Conservation (phyloP, 1,140 invertebrate genomes). For the Zaprionus africanus region DNA sequence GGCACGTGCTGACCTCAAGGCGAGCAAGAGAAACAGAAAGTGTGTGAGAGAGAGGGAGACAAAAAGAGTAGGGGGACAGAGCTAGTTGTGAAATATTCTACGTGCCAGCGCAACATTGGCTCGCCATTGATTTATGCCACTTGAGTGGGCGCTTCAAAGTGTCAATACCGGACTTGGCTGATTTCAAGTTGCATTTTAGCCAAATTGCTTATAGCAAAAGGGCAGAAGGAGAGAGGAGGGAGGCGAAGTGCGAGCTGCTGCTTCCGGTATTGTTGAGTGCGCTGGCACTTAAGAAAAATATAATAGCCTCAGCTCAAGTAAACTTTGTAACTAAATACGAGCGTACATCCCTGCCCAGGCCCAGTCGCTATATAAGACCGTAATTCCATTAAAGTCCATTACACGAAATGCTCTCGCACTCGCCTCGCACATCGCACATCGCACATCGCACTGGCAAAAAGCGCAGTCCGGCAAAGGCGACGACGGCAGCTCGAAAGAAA, state of each 20-base stretch:
- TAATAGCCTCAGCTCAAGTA: slow-evolving; percentile 77
- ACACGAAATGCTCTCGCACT: slow-evolving; percentile 63
- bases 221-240: not conserved
- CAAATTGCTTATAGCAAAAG: slow-evolving; percentile 63
- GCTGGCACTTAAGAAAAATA: slow-evolving; percentile 79
- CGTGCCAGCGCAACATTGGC: slow-evolving; percentile 70
- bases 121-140: slow-evolving; percentile 80
- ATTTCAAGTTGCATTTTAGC: slow-evolving; percentile 72
- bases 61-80: not conserved
- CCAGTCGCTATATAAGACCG: slow-evolving; percentile 68
- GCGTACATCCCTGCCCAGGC: not conserved
- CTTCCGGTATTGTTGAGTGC: slow-evolving; percentile 79
- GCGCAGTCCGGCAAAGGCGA: slow-evolving; percentile 19
- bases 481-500: slow-evolving; percentile 50
- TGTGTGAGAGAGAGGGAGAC: not conserved
- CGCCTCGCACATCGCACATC: not conserved
- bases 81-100: slow-evolving; percentile 74
- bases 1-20: slow-evolving; percentile 75
- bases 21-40: not conserved
- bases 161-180: slow-evolving; percentile 63
- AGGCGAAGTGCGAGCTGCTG: slow-evolving; percentile 21
- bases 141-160: slow-evolving; percentile 77
- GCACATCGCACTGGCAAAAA: not conserved
- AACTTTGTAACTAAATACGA: slow-evolving; percentile 81
- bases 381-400: slow-evolving; percentile 83